phyloP scores from a whole-genome alignment of 2,797 vertebrate genomes.

The Sebastes dallii region DNA sequence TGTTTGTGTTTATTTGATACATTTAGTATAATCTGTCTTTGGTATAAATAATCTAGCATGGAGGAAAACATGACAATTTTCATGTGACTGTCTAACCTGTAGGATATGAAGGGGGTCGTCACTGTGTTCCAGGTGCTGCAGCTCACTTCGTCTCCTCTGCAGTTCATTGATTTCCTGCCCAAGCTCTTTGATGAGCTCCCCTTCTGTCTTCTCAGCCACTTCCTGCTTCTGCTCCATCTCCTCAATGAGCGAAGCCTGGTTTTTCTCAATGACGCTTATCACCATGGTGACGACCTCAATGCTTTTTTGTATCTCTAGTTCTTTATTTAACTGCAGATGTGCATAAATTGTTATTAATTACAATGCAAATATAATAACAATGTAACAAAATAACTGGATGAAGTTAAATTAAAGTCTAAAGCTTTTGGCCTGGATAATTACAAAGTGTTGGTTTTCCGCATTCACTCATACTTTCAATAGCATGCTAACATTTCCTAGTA shows the following conservation, averaged over 20 bases:
- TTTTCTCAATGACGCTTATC: slow-evolving; percentile 33
- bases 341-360: background rate
- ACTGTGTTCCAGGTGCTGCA: slow-evolving; percentile 46
- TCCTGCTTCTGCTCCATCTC: slow-evolving; percentile 44
- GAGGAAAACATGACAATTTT: background rate
- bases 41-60: background rate
- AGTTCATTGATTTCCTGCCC: slow-evolving; percentile 54
- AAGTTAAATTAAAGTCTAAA: background rate
- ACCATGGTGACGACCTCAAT: slow-evolving; percentile 7
- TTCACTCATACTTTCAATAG: background rate
- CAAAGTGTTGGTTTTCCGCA: background rate
- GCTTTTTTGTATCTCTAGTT: slow-evolving; percentile 31
- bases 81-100: slow-evolving; percentile 20
- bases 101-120: slow-evolving; percentile 58
- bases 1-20: background rate
- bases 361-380: background rate
- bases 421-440: background rate
- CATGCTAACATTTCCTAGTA: background rate
- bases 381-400: too few species aligned
- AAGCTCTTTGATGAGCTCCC: slow-evolving; percentile 41
- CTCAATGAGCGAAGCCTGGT: slow-evolving; percentile 30
- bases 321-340: slow-evolving; percentile 37
- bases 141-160: slow-evolving; percentile 31
- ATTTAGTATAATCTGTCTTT: background rate
- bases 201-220: background rate